Base-by-base conservation (phyloP, 2,113 vertebrate genomes). In the Orthonyx spaldingii region DNA sequence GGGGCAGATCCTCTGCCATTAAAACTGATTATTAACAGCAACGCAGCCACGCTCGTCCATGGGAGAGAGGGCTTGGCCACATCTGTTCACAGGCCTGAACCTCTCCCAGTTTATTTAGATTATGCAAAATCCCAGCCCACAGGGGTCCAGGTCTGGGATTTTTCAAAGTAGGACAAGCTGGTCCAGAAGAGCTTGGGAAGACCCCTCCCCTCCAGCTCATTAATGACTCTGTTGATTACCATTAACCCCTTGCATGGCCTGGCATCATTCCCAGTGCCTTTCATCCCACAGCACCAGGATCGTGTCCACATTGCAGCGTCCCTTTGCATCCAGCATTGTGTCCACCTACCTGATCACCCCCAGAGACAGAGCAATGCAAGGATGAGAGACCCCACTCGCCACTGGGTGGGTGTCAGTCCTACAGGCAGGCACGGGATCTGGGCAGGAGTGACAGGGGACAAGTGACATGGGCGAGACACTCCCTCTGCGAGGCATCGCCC, bases 1-100 rank as follows among this genome's bases (percentile, higher is more conserved):
- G 41, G 9, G 41, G 6, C 35, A 87, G 78, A 46, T 50, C 27
- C 28, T 76, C 55, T 86, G 55, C 55, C 9, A 1, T 55, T 35
- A 39, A 79, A 84, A 44, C 14, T 47, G 30, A 27, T 52, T 75
- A 26, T 39, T 3, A 3, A 47, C 59, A 74, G 50, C 46, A 71
- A 17, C 0, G 0, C 33, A 60, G 55, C 53, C 44, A 41, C 0
- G 0, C 18, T 93, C 0, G 0, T 47, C 57, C 83, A 35, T 3
- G 7, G 64, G 21, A 76, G 33, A 2, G 0, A 10, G 33, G 10
- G 28, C 53, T 56, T 80, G 90, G 66, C 32, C 70, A 37, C 61
- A n/a, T 68, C 77, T 56, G 19, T 44, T 87, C 74, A 64, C 60
- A 78, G 75, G 44, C 21, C 74, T 87, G 61, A 91, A 82, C 26